phyloP scores from a whole-genome alignment of 2,797 vertebrate genomes.

The Danio aesculapii region DNA sequence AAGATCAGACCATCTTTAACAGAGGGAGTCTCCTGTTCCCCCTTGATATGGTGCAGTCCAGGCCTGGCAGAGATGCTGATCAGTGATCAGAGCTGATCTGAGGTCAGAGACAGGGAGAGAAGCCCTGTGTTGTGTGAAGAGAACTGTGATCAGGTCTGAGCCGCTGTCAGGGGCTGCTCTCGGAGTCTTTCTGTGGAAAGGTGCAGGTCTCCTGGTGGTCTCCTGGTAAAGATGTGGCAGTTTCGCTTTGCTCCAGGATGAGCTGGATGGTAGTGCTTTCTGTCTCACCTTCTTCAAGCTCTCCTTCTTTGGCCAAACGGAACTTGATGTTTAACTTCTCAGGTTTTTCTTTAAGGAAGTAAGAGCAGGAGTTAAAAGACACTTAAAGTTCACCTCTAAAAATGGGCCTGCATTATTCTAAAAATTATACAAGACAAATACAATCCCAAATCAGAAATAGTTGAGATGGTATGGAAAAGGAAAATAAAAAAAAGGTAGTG shows the following conservation, averaged over 20 bases:
- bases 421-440: neutral
- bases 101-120: conserved; percentile 53
- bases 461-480: too few species aligned
- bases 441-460: too few species aligned
- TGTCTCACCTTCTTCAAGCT: conserved; percentile 60
- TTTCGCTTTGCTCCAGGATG: conserved; percentile 67
- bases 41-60: conserved; percentile 4
- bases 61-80: neutral
- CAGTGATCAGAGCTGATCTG: conserved; percentile 40
- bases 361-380: neutral
- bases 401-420: neutral
- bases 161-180: conserved; percentile 67
- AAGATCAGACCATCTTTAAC: conserved; percentile 28
- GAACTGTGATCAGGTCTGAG: conserved; percentile 27
- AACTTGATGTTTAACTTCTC: conserved; percentile 81
- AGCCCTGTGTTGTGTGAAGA: conserved; percentile 33
- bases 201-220: conserved; percentile 59
- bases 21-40: conserved; percentile 19
- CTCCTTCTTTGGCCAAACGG: conserved; percentile 75
- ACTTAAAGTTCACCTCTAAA: neutral
- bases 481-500: too few species aligned
- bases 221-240: conserved; percentile 48
- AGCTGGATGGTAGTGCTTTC: conserved; percentile 74
- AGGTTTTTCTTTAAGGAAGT: conserved; percentile 62
- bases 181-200: conserved; percentile 12